Percentiles rank a stretch among this genome's conserved stretches.
Evolutionary conservation across 2,797 vertebrate genomes (phyloP).

Genomic region (Mormyrus hasselquistii): DNA sequence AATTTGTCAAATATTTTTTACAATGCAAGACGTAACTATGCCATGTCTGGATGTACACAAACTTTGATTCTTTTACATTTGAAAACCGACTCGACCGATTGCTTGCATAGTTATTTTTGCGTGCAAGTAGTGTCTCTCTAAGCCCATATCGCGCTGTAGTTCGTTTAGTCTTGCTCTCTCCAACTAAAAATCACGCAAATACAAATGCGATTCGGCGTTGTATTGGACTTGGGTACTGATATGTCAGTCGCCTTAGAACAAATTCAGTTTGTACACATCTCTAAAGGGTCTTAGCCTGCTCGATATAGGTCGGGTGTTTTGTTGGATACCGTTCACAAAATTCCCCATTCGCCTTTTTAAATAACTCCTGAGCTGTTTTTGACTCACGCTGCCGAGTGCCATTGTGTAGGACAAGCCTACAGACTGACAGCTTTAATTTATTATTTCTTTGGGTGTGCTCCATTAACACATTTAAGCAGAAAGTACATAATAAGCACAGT

Average conservation of each 20-base stretch:
- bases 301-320: not conserved
- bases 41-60: not conserved
- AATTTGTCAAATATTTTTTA: not conserved
- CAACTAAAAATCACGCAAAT: not conserved
- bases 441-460: not conserved
- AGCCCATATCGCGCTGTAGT: not conserved
- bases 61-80: not conserved
- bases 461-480: not conserved
- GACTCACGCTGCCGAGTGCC: not conserved
- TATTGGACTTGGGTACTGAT: not conserved
- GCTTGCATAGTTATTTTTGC: not conserved
- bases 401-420: not conserved
- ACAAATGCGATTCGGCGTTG: not conserved
- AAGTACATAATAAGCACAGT: not conserved
- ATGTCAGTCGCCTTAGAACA: not conserved
- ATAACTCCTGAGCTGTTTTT: not conserved
- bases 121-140: no score
- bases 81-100: not conserved
- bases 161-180: not conserved
- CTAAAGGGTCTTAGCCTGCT: not conserved
- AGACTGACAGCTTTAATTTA: not conserved
- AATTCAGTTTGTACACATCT: not conserved
- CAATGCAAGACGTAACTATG: not conserved
- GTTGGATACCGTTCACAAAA: not conserved
- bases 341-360: not conserved